Base-by-base conservation (phyloP, 2,888 invertebrate genomes). In the Drosophila paramelanica region DNA sequence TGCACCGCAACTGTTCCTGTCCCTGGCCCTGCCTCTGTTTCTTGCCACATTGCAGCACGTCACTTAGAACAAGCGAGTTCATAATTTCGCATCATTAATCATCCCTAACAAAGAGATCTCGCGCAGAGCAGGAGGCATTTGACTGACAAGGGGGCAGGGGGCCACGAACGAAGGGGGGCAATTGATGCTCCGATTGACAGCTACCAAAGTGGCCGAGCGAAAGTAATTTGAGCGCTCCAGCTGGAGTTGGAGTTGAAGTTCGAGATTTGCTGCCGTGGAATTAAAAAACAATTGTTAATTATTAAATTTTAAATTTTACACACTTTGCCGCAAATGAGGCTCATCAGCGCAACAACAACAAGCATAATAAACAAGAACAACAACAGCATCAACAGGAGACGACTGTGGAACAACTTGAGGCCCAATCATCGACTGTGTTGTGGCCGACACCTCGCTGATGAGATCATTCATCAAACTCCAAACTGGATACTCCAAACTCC, bases 71-170 rank as follows among this genome's bases (percentile, higher is more conserved):
- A 90, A 88, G 89, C 82, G 75, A 81, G 81, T 87, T 85, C 90
- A 89, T 90, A 89, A 90, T 90, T 89, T 89, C 77, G 82, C 83
- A 79, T 89, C 90, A 90, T 90, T 86, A 90, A 90, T 90, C 90
- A 90, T 64, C 46, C 49, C 55, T 61, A 77, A 77, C 74, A 77
- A 80, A 73, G 77, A 74, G 81, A 83, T 79, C 77, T 74, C 46
- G 47, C 38, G 39, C 8, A 14, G 58, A n/a, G 45, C 10, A 60
- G 67, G 52, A 25, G 39, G 41, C 51, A 45, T 20, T 23, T 36
- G 31, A 10, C 10, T 3, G 10, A 31, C 11, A 5, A 13, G 20
- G n/a, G 49, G 20, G 5, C 0, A 5, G n/a, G n/a, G 50, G 13
- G 23, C 13, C 14, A 10, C 1, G 36, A 36, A 5, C 5, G 17